Conservation (phyloP, 2,888 invertebrate species). For the Marasmarcha lunaedactyla region DNA sequence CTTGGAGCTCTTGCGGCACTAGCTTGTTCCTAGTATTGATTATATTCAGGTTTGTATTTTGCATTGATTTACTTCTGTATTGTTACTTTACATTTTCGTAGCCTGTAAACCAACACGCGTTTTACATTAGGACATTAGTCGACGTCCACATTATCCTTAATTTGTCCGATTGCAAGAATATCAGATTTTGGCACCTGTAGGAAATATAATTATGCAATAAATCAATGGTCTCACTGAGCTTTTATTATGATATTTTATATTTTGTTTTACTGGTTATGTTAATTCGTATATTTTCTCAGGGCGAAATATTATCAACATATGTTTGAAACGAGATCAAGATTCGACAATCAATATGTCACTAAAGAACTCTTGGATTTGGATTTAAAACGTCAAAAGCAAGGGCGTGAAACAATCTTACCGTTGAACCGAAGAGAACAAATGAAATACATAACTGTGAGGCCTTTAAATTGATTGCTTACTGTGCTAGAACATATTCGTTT, state of each 20-base stretch:
- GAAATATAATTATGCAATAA: neutral
- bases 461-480: slow-evolving; percentile 15
- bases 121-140: too few relatives aligned
- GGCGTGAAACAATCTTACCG: slow-evolving; percentile 75
- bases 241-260: too few relatives aligned
- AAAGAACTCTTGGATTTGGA: slow-evolving; percentile 75
- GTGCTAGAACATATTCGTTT: neutral
- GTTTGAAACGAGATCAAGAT: slow-evolving; percentile 76
- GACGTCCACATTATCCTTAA: too few relatives aligned
- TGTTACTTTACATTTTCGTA: too few relatives aligned
- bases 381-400: slow-evolving; percentile 65
- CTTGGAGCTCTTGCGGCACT: slow-evolving; percentile 74
- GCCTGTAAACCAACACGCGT: too few relatives aligned
- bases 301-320: slow-evolving; percentile 78
- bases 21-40: slow-evolving; percentile 74
- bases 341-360: slow-evolving; percentile 80
- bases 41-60: slow-evolving; percentile 69
- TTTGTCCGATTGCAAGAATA: too few relatives aligned
- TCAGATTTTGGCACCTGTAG: neutral
- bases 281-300: too few relatives aligned
- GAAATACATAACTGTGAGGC: slow-evolving; percentile 70
- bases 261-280: too few relatives aligned
- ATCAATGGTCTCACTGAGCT: too few relatives aligned
- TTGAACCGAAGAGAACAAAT: slow-evolving; percentile 73
- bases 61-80: too few relatives aligned